Evolutionary conservation across 2,113 vertebrate genomes (phyloP), one percentile per base, ranked within the genome.

Genomic region (Pterophyllum scalare): DNA sequence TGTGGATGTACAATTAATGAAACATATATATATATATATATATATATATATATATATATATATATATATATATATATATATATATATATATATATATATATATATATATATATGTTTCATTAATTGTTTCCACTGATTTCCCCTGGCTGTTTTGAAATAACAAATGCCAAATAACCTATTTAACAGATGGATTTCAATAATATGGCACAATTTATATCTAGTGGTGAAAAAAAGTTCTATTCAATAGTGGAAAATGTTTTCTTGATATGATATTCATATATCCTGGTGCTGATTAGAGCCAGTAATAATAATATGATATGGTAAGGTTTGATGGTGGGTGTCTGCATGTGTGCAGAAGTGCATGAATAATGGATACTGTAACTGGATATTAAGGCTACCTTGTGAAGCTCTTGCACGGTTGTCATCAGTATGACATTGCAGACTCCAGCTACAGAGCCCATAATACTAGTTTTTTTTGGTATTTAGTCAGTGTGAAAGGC

Each of bases 361-460:
- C 77, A 87, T 91, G 80, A 89, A 89, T 90, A 87, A 92, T 90
- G 60, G 67, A 88, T 78, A 11, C 62, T 83, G 88, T 84, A 88
- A 89, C 75, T 87, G 89, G 86, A 92, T 86, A 88, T 81, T 26
- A 59, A 22, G 46, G 38, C 75, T 85, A 35, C 77, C 56, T 79
- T 76, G 65, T 76, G 59, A 80, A 49, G 59, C 22, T 83, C 75
- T 70, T 67, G 38, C 82, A 75, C 26, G 67, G 59, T 79, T 54
- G 28, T 19, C n/a, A 77, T 70, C 57, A n/a, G 40, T 83, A 22
- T 60, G 33, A 80, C 56, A 80, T 49, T 57, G n/a, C 64, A 83
- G 46, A 72, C 22, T 78, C 72, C 74, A 67, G 57, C 64, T 33
- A 58, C 76, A 79, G 79, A 64, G 40, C 46, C 38, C 49, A 22